Base-by-base conservation (phyloP, 2,797 vertebrate genomes). In the Siniperca obscura region DNA sequence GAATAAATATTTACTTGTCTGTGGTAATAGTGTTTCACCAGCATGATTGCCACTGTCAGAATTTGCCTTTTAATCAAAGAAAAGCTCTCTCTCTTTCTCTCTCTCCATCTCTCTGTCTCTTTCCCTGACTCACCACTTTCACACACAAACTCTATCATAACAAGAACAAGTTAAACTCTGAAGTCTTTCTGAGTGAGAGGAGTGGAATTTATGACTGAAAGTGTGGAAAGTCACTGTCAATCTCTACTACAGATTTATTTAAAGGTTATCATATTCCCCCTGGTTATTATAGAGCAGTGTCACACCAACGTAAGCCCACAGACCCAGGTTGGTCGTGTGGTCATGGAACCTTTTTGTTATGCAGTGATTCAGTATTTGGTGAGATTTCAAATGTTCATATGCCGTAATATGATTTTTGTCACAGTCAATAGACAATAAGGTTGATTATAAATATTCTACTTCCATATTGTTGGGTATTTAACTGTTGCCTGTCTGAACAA, bases 1-100 rank as follows among this genome's bases (percentile, higher is more conserved):
- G 65, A 83, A 81, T 80, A 86, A 85, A 88, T 88, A 89, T 89
- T 87, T 85, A 75, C 76, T 77, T 8, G 34, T 27, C 60, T 66
- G 50, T 75, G 60, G 81, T 87, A 75, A 85, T 40, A 62, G 27
- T 52, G 25, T 83, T 87, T 89, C 75, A 83, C 82, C 83, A 66
- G 74, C 57, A 64, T 74, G 55, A 74, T 78, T 86, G 67, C 65
- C 61, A 48, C 73, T 69, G 68, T 72, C 82, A 77, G 36, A 81
- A 79, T 88, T 64, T 67, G 60, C 62, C 57, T 68, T 83, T 83
- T 85, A 82, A 83, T 86, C 59, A 83, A 69, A 85, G 50, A 78
- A 82, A 69, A 85, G 40, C 62, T 61, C 36, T 21, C 17, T 30
- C 25, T 38, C 21, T 25, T 55, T 76, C 34, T 83, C 59, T 67